Base-by-base conservation (phyloP, 2,888 invertebrate genomes). In the Cordilura impudica region DNA sequence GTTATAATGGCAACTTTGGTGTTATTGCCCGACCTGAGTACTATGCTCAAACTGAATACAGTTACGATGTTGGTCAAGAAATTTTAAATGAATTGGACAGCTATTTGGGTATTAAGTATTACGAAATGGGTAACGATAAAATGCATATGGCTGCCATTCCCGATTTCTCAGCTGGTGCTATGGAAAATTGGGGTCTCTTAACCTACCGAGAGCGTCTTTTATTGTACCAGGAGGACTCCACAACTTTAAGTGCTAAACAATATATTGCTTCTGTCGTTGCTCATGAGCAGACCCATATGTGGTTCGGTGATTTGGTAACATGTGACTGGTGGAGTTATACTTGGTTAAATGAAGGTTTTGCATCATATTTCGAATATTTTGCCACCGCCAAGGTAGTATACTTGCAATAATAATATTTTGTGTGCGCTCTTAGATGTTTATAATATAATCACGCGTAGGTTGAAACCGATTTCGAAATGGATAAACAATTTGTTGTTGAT, bases 151-250 rank as follows among this genome's bases (percentile, higher is more conserved):
- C 96, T n/a, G 96, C 96, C 1, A 92, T 97, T 75, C 94, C 96
- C 0, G 95, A 97, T 87, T 96, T 97, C 87, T 92, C 92, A 54
- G 94, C 95, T 81, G 95, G 95, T 49, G 97, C 97, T 63, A 97
- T 97, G 97, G 96, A 97, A 87, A 97, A 97, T 87, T 97, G 97
- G 96, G 97, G 97, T 6, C 90, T 97, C 21, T 92, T 96, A 6
- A 96, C 95, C 2, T 97, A 95, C 90, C 93, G 94, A 69, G 95
- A 96, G 86, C 92, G 93, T 0, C 92, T 92, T 0, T 89, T 95
- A 78, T 88, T 96, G 2, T 94, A 92, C 80, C 94, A 95, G 63
- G 91, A 91, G 43, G 87, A 90, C 1, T 89, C 92, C 26, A 93
- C 93, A 0, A 92, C 93, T 0, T 90, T 92, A 54, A 83, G 91